These are phyloP conservation scores for Adela reaumurella DNA, from an alignment of 2,888 invertebrate species.

Conservation along the genomic window DNA sequence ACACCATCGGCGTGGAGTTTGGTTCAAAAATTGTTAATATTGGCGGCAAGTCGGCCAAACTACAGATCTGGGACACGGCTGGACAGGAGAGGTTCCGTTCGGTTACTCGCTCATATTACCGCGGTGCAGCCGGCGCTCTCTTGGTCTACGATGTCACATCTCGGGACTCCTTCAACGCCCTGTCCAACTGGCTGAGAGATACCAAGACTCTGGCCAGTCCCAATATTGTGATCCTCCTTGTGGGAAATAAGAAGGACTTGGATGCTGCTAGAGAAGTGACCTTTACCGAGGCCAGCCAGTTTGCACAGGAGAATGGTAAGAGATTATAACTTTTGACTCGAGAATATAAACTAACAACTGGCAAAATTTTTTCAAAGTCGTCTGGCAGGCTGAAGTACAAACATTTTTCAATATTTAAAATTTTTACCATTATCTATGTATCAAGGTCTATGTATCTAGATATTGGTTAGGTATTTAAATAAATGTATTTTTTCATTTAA, in stretches of 20 bases:
- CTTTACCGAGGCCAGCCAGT: conserved; percentile 76
- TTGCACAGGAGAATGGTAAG: conserved; percentile 81
- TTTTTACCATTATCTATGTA: too few species aligned
- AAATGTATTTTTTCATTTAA: too few species aligned
- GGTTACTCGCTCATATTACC: conserved; percentile 79
- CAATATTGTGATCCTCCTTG: conserved; percentile 74
- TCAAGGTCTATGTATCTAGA: too few species aligned
- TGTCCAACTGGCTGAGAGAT: conserved; percentile 82
- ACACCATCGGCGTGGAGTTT: conserved; percentile 84
- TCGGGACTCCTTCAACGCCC: conserved; percentile 88
- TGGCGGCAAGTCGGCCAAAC: conserved; percentile 76
- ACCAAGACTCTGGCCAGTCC: conserved; percentile 77
- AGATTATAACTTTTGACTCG: too few species aligned
- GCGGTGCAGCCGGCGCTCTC: conserved; percentile 89
- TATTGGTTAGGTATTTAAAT: too few species aligned
- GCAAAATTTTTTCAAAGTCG: too few species aligned
- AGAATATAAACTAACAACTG: too few species aligned
- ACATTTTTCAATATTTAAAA: too few species aligned
- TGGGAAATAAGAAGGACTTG: conserved; percentile 80
- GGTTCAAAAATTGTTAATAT: conserved; percentile 82
- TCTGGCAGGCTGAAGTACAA: too few species aligned
- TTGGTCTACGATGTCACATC: conserved; percentile 89
- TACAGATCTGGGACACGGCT: conserved; percentile 88
- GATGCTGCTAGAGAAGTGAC: conserved; percentile 79
- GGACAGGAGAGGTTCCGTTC: conserved; percentile 97